A percentile compares a stretch with the other conserved stretches of the same genome.
phyloP scores from a whole-genome alignment of 2,113 vertebrate species.

The Hemiprocne comata region DNA sequence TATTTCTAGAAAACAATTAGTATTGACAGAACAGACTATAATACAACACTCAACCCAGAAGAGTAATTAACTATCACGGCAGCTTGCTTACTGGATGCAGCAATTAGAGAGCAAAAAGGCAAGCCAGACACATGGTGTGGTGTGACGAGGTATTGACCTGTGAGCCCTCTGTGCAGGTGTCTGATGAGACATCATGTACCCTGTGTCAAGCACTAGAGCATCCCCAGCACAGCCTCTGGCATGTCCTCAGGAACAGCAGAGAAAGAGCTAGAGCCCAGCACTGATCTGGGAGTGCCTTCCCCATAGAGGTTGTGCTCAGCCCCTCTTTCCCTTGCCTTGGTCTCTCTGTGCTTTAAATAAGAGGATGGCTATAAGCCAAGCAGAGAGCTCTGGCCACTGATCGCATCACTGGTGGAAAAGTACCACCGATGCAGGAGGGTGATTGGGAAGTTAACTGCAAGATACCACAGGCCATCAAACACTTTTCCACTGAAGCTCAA shows the following conservation, averaged over 20 bases:
- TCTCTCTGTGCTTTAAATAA: not conserved
- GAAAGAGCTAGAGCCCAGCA: not conserved
- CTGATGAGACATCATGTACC: rapidly evolving
- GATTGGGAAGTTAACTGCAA: not conserved
- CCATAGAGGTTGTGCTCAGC: not conserved
- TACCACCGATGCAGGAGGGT: not conserved
- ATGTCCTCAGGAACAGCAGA: rapidly evolving
- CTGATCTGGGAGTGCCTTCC: not conserved
- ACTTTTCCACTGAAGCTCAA: not conserved
- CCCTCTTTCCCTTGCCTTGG: not conserved
- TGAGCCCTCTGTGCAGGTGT: not conserved
- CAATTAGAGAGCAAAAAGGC: conserved; percentile 22
- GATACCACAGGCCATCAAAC: not conserved
- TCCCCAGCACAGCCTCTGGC: not conserved
- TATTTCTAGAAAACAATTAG: conserved; percentile 68
- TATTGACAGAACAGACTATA: conserved; percentile 32
- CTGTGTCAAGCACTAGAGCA: rapidly evolving
- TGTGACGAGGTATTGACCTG: not conserved
- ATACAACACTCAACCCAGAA: conserved; percentile 40
- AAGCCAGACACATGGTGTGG: conserved; percentile 15
- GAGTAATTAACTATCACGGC: conserved; percentile 15
- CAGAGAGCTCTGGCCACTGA: not conserved
- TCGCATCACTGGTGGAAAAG: not conserved
- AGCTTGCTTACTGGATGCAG: conserved; percentile 15
- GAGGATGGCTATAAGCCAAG: not conserved